Percentiles rank a stretch among this genome's conserved stretches.
These are phyloP conservation scores for Trinectes maculatus DNA, from an alignment of 2,113 vertebrate species.

Conservation along the genomic window DNA sequence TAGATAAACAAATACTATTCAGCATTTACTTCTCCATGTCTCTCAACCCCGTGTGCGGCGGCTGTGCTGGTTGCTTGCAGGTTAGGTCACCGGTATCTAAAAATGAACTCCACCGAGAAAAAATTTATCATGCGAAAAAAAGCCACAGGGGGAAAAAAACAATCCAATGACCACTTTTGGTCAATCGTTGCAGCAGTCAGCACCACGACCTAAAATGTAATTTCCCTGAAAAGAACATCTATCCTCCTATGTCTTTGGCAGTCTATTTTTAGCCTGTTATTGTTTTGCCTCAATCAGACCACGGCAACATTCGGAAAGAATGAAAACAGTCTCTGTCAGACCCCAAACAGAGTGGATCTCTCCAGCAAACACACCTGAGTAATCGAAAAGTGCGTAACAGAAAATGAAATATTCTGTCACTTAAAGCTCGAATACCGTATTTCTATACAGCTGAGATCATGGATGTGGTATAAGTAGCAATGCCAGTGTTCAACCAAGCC, in stretches of 20 bases:
- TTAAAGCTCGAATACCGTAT: constrained; percentile 51
- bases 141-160: constrained; percentile 35
- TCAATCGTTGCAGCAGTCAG: constrained; percentile 63
- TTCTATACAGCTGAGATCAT: constrained; percentile 67
- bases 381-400: too few relatives aligned
- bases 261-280: constrained; percentile 64
- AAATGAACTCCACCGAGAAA: constrained; percentile 40
- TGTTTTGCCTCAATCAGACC: constrained; percentile 49
- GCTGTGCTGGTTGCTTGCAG: constrained; percentile 27
- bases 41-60: constrained; percentile 16
- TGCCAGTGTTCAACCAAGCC: constrained; percentile 64
- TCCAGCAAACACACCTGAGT: constrained; percentile 1
- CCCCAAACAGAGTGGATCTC: constrained; percentile 1
- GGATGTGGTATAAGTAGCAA: constrained; percentile 55
- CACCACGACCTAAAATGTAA: constrained; percentile 43
- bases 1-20: constrained; percentile 12
- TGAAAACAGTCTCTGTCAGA: constrained; percentile 12
- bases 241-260: constrained; percentile 33
- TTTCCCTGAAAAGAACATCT: constrained; percentile 58
- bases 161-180: constrained; percentile 70
- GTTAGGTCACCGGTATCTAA: constrained; percentile 33
- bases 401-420: constrained; percentile 17
- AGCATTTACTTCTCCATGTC: constrained; percentile 36
- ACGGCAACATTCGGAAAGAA: constrained; percentile 35
- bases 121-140: constrained; percentile 2